Evolutionary conservation across 2,888 invertebrate genomes (phyloP).

Genomic region (Chirona hameri): DNA sequence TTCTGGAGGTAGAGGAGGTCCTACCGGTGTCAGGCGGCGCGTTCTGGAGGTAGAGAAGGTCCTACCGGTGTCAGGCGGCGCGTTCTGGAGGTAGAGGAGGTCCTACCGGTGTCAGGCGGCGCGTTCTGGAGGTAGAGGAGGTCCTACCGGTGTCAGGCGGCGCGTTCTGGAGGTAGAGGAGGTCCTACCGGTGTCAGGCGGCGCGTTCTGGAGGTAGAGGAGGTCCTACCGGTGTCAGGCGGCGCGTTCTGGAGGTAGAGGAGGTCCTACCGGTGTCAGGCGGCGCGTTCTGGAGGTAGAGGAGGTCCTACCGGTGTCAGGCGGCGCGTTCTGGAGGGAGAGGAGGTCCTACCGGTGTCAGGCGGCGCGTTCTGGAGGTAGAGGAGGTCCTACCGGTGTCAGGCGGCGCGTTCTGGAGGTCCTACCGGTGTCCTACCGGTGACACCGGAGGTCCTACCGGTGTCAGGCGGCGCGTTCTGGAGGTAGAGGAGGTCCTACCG

Average conservation of each 20-base stretch:
- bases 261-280: slow-evolving; percentile 51
- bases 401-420: slow-evolving; percentile 51
- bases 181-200: slow-evolving; percentile 50
- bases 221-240: slow-evolving; percentile 51
- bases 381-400: slow-evolving; percentile 50
- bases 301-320: slow-evolving; percentile 50
- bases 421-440: no score
- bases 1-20: slow-evolving; percentile 50
- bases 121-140: slow-evolving; percentile 51
- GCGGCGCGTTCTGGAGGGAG: slow-evolving; percentile 51
- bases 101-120: slow-evolving; percentile 52
- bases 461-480: no score
- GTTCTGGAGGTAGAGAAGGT: slow-evolving; percentile 50
- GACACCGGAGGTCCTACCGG: no score
- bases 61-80: slow-evolving; percentile 53
- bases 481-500: no score
- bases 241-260: slow-evolving; percentile 52
- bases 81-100: slow-evolving; percentile 50
- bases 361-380: slow-evolving; percentile 52
- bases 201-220: slow-evolving; percentile 51
- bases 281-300: slow-evolving; percentile 52
- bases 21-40: slow-evolving; percentile 53
- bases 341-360: slow-evolving; percentile 50
- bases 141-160: slow-evolving; percentile 51
- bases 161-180: slow-evolving; percentile 52